Base-by-base conservation (phyloP, 2,797 vertebrate genomes). In the Microctenopoma steveboyesi region DNA sequence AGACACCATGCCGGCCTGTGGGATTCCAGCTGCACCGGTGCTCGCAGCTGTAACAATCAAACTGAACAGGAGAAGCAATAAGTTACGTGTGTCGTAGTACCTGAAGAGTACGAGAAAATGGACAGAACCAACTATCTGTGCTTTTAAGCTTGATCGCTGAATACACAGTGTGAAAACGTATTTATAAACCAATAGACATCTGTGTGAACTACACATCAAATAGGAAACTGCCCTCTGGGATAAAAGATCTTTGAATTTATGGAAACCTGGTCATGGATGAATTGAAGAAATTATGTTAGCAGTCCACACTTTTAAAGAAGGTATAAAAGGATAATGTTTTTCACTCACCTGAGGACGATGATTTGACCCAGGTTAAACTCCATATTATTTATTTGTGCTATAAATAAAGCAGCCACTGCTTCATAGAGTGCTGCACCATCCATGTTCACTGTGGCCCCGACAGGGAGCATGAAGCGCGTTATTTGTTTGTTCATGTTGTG, bases 381-480 rank as follows among this genome's bases (percentile, higher is more conserved):
- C 0, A 95, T 94, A 82, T 95, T 92, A 88, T 96, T 94, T 72
- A 95, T 88, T 81, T 96, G 95, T 39, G 95, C 94, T 4, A 96
- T 95, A 78, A 96, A 96, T 80, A 96, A 94, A 75, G 95, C 95
- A 5, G 95, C 94, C 53, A 96, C 79, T 73, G 95, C 94, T 85
- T 96, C 95, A 0, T 96, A 96, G 12, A 97, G 89, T 0, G 95
- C 95, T 0, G 92, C 95, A 59, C 95, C 96, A 0, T 96, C 95
- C 95, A 95, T 97, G 88, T 96, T 96, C 81, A 96, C 92, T 0
- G 95, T 96, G 73, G 95, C 95, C 4, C 95, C 95, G 71, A 95
- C 90, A 0, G 95, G 95, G 39, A 95, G 87, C 51, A 96, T 92
- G 27, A 96, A 95, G 60, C 94, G 90, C 0, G 95, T 95, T 82